Base-by-base conservation (phyloP, 2,113 vertebrate species). In the Siphamia tubifer region DNA sequence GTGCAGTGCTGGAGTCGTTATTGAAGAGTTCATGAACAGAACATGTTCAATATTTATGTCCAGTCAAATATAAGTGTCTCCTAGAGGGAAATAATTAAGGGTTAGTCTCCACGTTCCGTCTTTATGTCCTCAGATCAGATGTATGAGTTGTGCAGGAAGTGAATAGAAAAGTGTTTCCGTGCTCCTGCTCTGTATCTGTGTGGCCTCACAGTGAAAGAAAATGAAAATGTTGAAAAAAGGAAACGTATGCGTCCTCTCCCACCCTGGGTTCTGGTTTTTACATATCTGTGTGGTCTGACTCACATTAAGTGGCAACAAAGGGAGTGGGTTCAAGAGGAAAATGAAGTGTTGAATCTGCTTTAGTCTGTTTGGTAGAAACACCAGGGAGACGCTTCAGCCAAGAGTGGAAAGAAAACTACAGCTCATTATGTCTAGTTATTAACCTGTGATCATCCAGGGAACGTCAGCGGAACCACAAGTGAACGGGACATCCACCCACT, bases 201-300 rank as follows among this genome's bases (percentile, higher is more conserved):
- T 43, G 67, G 66, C 66, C 77, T 36, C n/a, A 6, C 40, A 74
- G 40, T 67, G 42, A 57, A 51, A 58, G 45, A 34, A 55, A 74
- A 74, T 70, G 38, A 79, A 79, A 52, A 75, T 51, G 47, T 34
- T 68, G 70, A 82, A 74, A 77, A 44, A 52, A 66, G 47, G 51
- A 84, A 81, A 74, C 75, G 55, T 40, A 45, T 38, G 54, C 64
- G 21, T 20, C 36, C 43, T 55, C 43, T 67, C 64, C 42, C 53
- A 52, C 34, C 36, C 30, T 19, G 74, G 78, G 71, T 56, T 21
- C 69, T 15, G 45, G 61, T 65, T 72, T 66, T 77, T 63, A 52
- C 42, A 44, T 10, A 51, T 64, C 54, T 83, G 80, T 86, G 84
- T 88, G 86, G 84, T 82, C 86, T 72, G 30, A 9, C 30, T 30